Conservation (phyloP, 2,888 invertebrate genomes). For the Tenthredo mesomela region DNA sequence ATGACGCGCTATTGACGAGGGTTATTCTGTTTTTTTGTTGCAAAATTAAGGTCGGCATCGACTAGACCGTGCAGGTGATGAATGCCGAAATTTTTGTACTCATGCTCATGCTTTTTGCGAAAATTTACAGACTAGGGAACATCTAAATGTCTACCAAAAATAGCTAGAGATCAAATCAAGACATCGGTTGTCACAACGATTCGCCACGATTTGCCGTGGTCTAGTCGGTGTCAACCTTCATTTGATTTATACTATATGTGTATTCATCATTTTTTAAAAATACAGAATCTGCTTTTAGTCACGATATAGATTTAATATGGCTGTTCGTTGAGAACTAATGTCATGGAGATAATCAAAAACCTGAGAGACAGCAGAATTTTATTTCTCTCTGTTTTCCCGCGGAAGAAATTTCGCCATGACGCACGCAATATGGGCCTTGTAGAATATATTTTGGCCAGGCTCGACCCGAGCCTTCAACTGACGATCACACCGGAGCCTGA, state of each 20-base stretch:
- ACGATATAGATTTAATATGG: neutral
- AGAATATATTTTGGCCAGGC: neutral
- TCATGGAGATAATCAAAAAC: neutral
- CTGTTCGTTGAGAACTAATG: neutral
- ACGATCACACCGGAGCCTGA: neutral
- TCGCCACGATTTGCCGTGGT: neutral
- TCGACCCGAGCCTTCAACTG: neutral
- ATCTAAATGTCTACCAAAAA: neutral
- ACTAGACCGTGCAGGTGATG: neutral
- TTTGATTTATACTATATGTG: neutral
- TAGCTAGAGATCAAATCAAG: neutral
- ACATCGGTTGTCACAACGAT: neutral
- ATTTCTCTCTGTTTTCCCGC: too few relatives aligned
- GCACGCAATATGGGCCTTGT: neutral
- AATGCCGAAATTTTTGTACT: neutral
- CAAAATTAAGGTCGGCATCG: neutral
- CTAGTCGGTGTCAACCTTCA: neutral
- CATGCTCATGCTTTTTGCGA: neutral
- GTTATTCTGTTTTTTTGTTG: constrained; percentile 12
- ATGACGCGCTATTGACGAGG: constrained; percentile 41
- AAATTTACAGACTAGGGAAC: neutral
- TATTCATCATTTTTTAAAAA: neutral
- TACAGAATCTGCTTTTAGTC: neutral
- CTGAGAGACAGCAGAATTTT: neutral
- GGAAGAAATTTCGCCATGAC: neutral